These are phyloP conservation scores for Todus mexicanus DNA, from an alignment of 2,797 vertebrate genomes.

Conservation along the genomic window DNA sequence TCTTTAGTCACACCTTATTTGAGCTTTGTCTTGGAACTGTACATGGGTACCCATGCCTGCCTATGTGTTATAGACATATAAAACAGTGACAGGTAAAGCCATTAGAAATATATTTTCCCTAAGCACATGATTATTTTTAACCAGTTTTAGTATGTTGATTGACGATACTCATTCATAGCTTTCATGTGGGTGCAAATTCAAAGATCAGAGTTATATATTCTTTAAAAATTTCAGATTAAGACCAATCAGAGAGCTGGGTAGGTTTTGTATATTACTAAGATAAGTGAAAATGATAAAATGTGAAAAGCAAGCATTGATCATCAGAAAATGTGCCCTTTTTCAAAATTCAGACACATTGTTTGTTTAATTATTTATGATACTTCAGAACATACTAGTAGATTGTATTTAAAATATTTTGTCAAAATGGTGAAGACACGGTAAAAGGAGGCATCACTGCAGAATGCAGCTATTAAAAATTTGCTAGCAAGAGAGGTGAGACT, in stretches of 20 bases:
- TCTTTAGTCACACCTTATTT: background rate
- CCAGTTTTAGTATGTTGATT: background rate
- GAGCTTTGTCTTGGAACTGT: background rate
- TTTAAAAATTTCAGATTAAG: background rate
- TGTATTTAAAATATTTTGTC: background rate
- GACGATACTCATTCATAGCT: background rate
- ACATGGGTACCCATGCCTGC: background rate
- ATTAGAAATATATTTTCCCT: background rate
- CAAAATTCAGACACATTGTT: background rate
- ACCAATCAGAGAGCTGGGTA: background rate
- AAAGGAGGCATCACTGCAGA: background rate
- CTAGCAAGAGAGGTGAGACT: background rate
- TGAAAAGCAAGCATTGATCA: background rate
- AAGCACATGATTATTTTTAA: background rate
- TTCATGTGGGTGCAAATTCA: background rate
- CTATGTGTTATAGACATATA: background rate
- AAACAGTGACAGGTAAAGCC: background rate
- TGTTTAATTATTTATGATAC: conserved; percentile 9
- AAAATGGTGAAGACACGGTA: background rate
- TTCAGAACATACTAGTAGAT: background rate
- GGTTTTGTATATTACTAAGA: background rate
- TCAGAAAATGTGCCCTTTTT: background rate
- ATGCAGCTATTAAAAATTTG: conserved; percentile 29
- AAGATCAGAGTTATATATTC: background rate
- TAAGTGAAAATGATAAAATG: background rate